These are phyloP conservation scores for Pleuronectes platessa DNA, from an alignment of 2,113 vertebrate genomes.

Conservation along the genomic window DNA sequence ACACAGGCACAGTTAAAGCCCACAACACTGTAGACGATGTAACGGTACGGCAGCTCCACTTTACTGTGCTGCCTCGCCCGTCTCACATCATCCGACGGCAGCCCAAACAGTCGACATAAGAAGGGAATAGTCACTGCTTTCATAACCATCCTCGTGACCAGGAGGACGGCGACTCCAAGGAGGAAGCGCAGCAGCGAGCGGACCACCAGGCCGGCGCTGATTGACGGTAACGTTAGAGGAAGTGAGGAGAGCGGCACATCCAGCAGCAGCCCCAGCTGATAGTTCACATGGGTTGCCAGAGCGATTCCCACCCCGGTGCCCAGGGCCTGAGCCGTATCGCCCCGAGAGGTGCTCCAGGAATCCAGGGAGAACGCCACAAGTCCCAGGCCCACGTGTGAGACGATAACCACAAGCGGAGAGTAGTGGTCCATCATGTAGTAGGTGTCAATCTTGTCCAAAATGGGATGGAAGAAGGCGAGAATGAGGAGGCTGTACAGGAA, in stretches of 20 bases:
- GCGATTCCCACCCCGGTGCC: slow-evolving; percentile 92
- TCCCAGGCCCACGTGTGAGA: slow-evolving; percentile 90
- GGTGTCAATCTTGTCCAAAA: slow-evolving; percentile 89
- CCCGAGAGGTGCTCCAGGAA: slow-evolving; percentile 96
- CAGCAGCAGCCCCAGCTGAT: slow-evolving; percentile 83
- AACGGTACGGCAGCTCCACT: slow-evolving; percentile 95
- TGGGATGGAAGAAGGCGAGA: slow-evolving; percentile 87
- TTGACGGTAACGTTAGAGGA: slow-evolving; percentile 85
- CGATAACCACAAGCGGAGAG: slow-evolving; percentile 87
- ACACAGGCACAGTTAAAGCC: slow-evolving; percentile 90
- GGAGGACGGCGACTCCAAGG: slow-evolving; percentile 86
- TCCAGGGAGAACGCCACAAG: slow-evolving; percentile 95
- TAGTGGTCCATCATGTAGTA: slow-evolving; percentile 91
- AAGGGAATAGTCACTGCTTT: slow-evolving; percentile 91
- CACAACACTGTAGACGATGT: slow-evolving; percentile 91
- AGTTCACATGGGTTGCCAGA: slow-evolving; percentile 86
- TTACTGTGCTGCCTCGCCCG: slow-evolving; percentile 90
- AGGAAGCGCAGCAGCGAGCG: slow-evolving; percentile 86
- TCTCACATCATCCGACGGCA: slow-evolving; percentile 84
- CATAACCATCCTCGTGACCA: slow-evolving; percentile 86
- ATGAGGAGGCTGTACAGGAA: slow-evolving; percentile 93
- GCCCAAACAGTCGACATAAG: slow-evolving; percentile 86
- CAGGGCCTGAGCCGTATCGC: slow-evolving; percentile 94
- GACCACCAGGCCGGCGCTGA: slow-evolving; percentile 80
- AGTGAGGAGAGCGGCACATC: slow-evolving; percentile 84